A percentile compares a stretch with the other conserved stretches of the same genome.
These are phyloP conservation scores for Chauna torquata DNA, from an alignment of 2,113 vertebrate genomes.

Conservation along the genomic window DNA sequence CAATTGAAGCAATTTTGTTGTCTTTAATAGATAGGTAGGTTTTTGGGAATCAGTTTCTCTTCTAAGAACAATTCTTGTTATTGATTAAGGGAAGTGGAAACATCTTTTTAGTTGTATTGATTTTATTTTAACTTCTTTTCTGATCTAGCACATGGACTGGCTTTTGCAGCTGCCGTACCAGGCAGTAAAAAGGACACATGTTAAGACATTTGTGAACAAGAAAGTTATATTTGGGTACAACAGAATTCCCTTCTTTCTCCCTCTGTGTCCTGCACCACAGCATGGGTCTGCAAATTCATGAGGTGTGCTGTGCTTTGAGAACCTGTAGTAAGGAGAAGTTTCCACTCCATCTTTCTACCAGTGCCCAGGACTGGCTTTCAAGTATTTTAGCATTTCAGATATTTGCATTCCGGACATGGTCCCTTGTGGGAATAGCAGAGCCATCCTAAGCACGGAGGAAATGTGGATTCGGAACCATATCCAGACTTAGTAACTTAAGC, in stretches of 20 bases:
- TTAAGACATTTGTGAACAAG: not conserved
- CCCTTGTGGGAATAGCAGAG: not conserved
- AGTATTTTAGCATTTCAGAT: not conserved
- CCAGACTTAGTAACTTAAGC: not conserved
- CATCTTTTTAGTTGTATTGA: not conserved
- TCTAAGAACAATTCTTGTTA: not conserved
- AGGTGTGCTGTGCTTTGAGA: not conserved
- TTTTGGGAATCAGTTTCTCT: not conserved
- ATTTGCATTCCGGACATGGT: not conserved
- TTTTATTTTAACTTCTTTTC: not conserved
- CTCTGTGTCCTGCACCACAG: not conserved
- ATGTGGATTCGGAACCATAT: not conserved
- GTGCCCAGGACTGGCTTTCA: not conserved
- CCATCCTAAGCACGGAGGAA: not conserved
- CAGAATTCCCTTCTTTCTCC: not conserved
- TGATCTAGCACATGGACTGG: fast-evolving
- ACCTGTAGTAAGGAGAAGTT: not conserved
- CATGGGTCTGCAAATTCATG: not conserved
- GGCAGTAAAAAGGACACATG: not conserved
- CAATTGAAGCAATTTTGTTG: not conserved
- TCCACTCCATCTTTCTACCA: not conserved
- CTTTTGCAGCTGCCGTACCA: not conserved
- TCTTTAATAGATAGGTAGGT: not conserved
- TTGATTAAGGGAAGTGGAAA: not conserved
- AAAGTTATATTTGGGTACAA: fast-evolving